Percentiles rank a stretch among this genome's conserved stretches.
phyloP scores from a whole-genome alignment of 2,888 invertebrate species.

The Oligia fasciuncula region DNA sequence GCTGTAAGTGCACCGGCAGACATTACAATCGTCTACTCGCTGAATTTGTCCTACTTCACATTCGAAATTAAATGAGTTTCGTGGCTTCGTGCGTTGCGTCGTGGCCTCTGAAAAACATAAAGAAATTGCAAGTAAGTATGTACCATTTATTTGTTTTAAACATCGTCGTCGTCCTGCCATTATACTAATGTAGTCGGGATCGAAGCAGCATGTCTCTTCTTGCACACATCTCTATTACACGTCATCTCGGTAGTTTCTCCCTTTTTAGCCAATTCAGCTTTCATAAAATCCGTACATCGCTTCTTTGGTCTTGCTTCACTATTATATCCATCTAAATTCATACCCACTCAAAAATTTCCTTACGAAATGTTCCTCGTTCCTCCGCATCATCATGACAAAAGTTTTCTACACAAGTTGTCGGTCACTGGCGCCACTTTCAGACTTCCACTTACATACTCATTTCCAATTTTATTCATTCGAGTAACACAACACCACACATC shows the following conservation, averaged over 20 bases:
- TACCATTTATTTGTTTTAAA: not conserved
- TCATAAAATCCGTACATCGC: not conserved
- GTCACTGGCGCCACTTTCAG: conserved; percentile 7
- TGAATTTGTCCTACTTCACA: conserved; percentile 15
- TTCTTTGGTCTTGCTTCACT: not conserved
- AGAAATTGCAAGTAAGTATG: not conserved
- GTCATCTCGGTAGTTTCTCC: not conserved
- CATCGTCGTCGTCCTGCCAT: not conserved
- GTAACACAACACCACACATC: not conserved
- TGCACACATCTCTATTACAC: no score
- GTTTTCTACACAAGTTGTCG: not conserved
- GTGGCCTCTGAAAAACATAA: conserved; percentile 4
- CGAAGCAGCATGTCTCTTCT: not conserved
- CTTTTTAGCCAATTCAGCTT: not conserved
- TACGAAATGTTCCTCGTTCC: not conserved
- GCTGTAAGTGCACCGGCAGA: conserved; percentile 11
- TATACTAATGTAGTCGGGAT: no score
- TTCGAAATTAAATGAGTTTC: not conserved
- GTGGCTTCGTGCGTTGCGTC: not conserved
- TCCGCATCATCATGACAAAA: no score
- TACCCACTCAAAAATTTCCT: not conserved
- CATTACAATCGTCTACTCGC: conserved; percentile 18
- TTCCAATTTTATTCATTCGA: not conserved
- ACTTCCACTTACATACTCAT: not conserved
- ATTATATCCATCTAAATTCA: not conserved